A percentile compares a stretch with the other conserved stretches of the same genome.
These are phyloP conservation scores for Hermetia illucens DNA, from an alignment of 1,140 invertebrate genomes.

Conservation along the genomic window DNA sequence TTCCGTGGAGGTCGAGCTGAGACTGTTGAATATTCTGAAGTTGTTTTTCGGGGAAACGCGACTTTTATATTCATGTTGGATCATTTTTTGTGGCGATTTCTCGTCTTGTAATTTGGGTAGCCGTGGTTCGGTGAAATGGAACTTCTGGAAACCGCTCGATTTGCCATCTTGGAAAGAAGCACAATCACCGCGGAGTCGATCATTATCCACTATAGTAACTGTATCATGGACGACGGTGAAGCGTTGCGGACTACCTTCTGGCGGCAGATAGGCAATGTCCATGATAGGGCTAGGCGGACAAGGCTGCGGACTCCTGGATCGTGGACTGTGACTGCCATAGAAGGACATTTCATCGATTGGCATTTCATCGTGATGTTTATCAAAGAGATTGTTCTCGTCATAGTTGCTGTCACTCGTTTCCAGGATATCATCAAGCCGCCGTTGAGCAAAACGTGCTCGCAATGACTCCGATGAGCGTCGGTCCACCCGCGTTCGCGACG, in stretches of 20 bases:
- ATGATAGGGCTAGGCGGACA: constrained; percentile 9
- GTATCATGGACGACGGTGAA: constrained; percentile 16
- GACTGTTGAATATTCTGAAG: constrained; percentile 30
- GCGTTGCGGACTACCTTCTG: constrained; percentile 21
- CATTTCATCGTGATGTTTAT: constrained; percentile 5
- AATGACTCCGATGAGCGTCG: constrained; percentile 7
- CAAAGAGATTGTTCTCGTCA: background rate
- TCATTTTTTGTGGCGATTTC: constrained; percentile 20
- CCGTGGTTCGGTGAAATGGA: constrained; percentile 37
- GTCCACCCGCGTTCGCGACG: constrained; percentile 17
- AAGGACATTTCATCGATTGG: constrained; percentile 17
- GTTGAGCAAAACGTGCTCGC: constrained; percentile 19
- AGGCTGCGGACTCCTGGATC: constrained; percentile 15
- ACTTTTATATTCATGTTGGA: constrained; percentile 7
- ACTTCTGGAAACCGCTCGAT: constrained; percentile 10
- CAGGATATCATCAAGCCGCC: constrained; percentile 12
- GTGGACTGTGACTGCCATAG: constrained; percentile 10
- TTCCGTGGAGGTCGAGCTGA: constrained; percentile 40
- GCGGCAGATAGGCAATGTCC: constrained; percentile 16
- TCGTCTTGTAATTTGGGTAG: constrained; percentile 31
- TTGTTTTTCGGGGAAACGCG: constrained; percentile 11
- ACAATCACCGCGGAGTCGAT: background rate
- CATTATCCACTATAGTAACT: background rate
- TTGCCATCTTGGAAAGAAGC: background rate
- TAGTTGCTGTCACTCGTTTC: background rate